Evolutionary conservation across 2,113 vertebrate species (phyloP).

Genomic region (Indicator indicator): DNA sequence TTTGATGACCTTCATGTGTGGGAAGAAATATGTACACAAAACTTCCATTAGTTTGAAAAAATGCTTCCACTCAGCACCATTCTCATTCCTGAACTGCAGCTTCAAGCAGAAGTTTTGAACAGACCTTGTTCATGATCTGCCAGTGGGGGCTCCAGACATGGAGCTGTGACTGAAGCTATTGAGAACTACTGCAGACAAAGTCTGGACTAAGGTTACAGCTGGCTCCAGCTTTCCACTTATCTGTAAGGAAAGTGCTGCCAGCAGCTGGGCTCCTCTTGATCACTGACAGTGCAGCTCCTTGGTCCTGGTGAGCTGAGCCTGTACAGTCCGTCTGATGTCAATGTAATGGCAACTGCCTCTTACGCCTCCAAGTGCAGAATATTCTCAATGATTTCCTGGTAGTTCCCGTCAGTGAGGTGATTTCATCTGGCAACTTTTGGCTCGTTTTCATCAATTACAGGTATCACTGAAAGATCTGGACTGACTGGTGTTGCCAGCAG

Average conservation of each 20-base stretch:
- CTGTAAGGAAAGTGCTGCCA: not conserved
- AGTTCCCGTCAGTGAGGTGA: not conserved
- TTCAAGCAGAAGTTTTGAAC: not conserved
- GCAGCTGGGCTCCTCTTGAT: not conserved
- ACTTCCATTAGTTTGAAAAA: constrained; percentile 71
- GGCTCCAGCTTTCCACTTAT: not conserved
- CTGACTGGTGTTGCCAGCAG: not conserved
- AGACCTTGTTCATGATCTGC: not conserved
- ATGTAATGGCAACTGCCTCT: not conserved
- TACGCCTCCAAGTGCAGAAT: not conserved
- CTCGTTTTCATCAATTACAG: not conserved
- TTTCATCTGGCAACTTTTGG: not conserved
- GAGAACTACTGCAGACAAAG: not conserved
- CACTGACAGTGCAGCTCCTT: not conserved
- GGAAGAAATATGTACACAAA: constrained; percentile 70
- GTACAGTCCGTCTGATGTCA: not conserved
- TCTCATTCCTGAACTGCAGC: not conserved
- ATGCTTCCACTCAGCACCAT: not conserved
- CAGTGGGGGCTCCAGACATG: not conserved
- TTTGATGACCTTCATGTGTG: constrained; percentile 69
- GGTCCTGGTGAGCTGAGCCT: not conserved
- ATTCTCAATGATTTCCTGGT: not conserved
- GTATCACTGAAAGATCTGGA: not conserved
- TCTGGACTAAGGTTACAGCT: not conserved
- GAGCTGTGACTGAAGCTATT: not conserved